Conservation (phyloP, 1,140 invertebrate species). For the Caenorhabditis inopinata region DNA sequence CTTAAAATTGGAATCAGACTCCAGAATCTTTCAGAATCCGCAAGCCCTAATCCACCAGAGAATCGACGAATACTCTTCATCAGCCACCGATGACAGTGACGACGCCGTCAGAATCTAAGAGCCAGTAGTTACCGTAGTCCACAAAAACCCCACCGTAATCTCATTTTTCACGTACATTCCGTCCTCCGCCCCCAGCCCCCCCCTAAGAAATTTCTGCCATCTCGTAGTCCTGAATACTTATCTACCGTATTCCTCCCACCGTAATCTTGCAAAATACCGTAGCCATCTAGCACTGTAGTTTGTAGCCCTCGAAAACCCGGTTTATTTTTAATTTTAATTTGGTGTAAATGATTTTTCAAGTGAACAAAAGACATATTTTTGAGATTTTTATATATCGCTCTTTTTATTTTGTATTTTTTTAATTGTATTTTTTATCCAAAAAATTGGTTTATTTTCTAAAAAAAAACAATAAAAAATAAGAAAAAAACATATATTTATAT, state of each 20-base stretch:
- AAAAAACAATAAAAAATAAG: too few species aligned
- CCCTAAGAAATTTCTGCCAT: neutral
- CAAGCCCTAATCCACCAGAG: neutral
- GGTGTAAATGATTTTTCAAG: too few species aligned
- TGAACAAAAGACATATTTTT: neutral
- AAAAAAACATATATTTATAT: too few species aligned
- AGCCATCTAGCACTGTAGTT: too few species aligned
- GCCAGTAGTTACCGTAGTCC: neutral
- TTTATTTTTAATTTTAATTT: too few species aligned
- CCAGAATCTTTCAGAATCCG: conserved; percentile 26
- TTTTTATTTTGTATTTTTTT: neutral
- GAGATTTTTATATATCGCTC: neutral
- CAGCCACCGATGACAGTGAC: conserved; percentile 31
- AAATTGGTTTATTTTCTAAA: too few species aligned
- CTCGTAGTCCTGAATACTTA: neutral
- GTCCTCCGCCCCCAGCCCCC: too few species aligned
- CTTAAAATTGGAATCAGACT: too few species aligned
- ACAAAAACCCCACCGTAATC: neutral
- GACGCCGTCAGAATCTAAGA: conserved; percentile 10
- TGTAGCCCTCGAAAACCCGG: too few species aligned
- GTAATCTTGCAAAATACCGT: too few species aligned
- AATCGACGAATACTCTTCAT: conserved; percentile 31
- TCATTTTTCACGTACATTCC: too few species aligned
- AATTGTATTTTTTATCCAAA: neutral
- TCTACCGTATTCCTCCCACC: too few species aligned